Base-by-base conservation (phyloP, 2,113 vertebrate species). In the Nannobrachium achirus region DNA sequence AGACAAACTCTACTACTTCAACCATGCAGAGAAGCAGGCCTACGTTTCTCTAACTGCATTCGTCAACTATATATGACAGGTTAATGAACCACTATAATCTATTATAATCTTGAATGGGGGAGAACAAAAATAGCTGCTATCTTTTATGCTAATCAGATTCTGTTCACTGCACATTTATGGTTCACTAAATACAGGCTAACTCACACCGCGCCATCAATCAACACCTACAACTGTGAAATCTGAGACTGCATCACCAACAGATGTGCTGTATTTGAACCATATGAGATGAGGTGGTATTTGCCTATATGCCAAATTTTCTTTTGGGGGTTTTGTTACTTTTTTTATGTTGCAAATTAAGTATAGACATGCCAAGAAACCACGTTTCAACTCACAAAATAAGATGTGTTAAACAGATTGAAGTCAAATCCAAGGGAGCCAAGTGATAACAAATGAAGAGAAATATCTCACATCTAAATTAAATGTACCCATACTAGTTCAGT, bases 181-280 rank as follows among this genome's bases (percentile, higher is more conserved):
- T 40, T 57, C 33, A 16, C 33, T 57, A n/a, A 39, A 18, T 10
- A 58, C n/a, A 42, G 16, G 10, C 56, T 42, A 58, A 58, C 56
- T 58, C 56, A 41, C 56, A 57, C 20, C 13, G 15, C 15, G 16
- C 39, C 8, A 42, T 58, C 56, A 58, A 58, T 58, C 56, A 58
- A 42, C 56, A 58, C 39, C 39, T 58, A 18, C n/a, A 9, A 19
- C 40, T 41, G 39, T 58, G 40, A 58, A 58, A 42, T 18, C 39
- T 18, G 39, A 58, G 40, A 4, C 56, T 16, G n/a, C 39, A 42
- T 42, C 38, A 16, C 39, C 39, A 58, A 19, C 56, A 58, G 56
- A 58, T 58, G 56, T 58, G 9, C 40, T 15, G 40, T 11, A 49
- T 45, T 10, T 42, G 41, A 56, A 44, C 3, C 51, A 53, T 53